These are phyloP conservation scores for Liopterus haemorrhoidalis DNA, from an alignment of 2,888 invertebrate species.

Conservation along the genomic window DNA sequence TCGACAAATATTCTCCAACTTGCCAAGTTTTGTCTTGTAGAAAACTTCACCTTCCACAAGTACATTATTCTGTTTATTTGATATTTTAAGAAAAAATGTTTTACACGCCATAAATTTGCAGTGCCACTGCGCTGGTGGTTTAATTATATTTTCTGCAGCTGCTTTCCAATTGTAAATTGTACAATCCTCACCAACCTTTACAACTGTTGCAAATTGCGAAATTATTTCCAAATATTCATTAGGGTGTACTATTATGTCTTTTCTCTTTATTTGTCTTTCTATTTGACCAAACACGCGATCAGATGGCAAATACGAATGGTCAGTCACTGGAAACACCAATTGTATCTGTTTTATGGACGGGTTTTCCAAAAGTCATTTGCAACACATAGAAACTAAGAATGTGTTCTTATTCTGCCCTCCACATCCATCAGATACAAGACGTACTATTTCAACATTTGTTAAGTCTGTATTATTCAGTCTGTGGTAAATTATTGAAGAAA, in stretches of 20 bases:
- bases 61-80: background rate
- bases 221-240: background rate
- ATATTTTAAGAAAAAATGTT: background rate
- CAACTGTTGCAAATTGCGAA: background rate
- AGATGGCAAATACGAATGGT: background rate
- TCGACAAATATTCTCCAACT: background rate
- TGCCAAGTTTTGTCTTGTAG: background rate
- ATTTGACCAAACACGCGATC: constrained; percentile 2
- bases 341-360: background rate
- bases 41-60: background rate
- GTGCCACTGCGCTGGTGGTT: background rate
- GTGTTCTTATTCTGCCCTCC: constrained; percentile 37
- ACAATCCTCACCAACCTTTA: background rate
- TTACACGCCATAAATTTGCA: background rate
- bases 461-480: constrained; percentile 22
- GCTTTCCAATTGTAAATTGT: background rate
- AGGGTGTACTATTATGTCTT: background rate
- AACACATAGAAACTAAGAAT: no score
- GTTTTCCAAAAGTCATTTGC: background rate
- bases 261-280: background rate
- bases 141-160: background rate
- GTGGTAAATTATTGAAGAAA: constrained; percentile 35
- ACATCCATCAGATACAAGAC: constrained; percentile 36
- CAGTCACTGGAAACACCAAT: background rate
- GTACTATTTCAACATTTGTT: no score